Conservation (phyloP, 2,888 invertebrate species). For the Ophion costatus region DNA sequence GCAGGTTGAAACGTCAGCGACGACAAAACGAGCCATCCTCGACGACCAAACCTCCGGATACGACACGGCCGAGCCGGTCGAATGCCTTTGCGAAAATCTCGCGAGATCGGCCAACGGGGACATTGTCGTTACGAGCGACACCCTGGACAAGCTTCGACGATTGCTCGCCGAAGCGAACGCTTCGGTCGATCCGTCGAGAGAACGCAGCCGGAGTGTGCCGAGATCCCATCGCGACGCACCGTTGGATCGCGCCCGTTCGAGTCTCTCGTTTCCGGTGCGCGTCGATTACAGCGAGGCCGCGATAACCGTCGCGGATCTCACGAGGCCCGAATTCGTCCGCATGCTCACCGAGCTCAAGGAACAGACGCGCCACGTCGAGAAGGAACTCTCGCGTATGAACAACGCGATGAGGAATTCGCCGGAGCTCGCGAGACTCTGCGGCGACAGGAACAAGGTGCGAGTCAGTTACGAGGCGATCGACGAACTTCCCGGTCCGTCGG, state of each 20-base stretch:
- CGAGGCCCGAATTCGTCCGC: slow-evolving; percentile 64
- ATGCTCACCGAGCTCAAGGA: slow-evolving; percentile 71
- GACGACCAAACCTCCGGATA: slow-evolving; percentile 35
- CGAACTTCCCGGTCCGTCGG: background rate
- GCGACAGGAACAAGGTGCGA: slow-evolving; percentile 1
- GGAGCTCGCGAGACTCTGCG: slow-evolving; percentile 11
- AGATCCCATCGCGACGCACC: slow-evolving; percentile 9
- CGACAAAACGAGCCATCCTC: background rate
- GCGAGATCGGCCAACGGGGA: background rate
- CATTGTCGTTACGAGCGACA: background rate
- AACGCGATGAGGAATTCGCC: slow-evolving; percentile 56
- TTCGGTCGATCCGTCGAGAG: background rate
- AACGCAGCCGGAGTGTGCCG: slow-evolving; percentile 53
- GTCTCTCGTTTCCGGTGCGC: slow-evolving; percentile 49
- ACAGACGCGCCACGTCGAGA: slow-evolving; percentile 67
- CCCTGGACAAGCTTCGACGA: slow-evolving; percentile 4
- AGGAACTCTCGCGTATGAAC: slow-evolving; percentile 67
- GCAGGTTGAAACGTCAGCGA: background rate
- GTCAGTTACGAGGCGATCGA: slow-evolving; percentile 7
- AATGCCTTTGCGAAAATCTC: slow-evolving; percentile 14
- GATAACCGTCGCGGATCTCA: slow-evolving; percentile 59
- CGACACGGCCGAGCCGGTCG: slow-evolving; percentile 25
- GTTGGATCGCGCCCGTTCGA: slow-evolving; percentile 27
- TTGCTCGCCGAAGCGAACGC: slow-evolving; percentile 8
- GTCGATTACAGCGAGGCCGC: slow-evolving; percentile 51